Percentiles rank a stretch among this genome's conserved stretches.
These are phyloP conservation scores for Heterodera schachtii DNA, from an alignment of 1,140 invertebrate species.

Conservation along the genomic window DNA sequence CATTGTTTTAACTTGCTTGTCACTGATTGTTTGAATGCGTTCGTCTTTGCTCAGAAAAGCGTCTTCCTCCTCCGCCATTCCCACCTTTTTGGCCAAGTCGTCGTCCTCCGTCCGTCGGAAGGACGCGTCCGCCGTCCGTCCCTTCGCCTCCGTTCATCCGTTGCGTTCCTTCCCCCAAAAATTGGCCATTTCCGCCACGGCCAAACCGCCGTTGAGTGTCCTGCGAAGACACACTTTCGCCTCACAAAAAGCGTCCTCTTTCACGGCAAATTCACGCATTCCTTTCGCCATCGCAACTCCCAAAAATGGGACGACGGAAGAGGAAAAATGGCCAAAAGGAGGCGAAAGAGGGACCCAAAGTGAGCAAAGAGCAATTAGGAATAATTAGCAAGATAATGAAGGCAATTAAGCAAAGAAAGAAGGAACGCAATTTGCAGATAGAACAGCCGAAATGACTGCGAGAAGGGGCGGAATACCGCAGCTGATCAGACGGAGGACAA, in stretches of 20 bases:
- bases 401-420: too few species aligned
- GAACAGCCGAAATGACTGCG: background rate
- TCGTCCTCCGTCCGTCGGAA: background rate
- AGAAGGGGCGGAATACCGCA: background rate
- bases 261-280: background rate
- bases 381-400: too few species aligned
- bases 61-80: background rate
- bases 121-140: too few species aligned
- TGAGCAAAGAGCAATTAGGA: background rate
- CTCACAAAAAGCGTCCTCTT: background rate
- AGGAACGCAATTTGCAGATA: background rate
- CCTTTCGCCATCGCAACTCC: background rate
- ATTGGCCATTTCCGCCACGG: background rate
- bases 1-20: too few species aligned
- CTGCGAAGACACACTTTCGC: background rate
- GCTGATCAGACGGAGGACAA: background rate
- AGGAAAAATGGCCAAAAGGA: background rate
- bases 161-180: background rate
- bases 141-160: background rate
- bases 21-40: too few species aligned
- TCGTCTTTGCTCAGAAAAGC: background rate
- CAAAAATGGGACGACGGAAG: background rate
- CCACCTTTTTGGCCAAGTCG: background rate
- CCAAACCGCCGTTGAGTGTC: background rate
- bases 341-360: background rate